Conservation (phyloP, 2,888 invertebrate genomes). For the Acrocyrtus sp. region DNA sequence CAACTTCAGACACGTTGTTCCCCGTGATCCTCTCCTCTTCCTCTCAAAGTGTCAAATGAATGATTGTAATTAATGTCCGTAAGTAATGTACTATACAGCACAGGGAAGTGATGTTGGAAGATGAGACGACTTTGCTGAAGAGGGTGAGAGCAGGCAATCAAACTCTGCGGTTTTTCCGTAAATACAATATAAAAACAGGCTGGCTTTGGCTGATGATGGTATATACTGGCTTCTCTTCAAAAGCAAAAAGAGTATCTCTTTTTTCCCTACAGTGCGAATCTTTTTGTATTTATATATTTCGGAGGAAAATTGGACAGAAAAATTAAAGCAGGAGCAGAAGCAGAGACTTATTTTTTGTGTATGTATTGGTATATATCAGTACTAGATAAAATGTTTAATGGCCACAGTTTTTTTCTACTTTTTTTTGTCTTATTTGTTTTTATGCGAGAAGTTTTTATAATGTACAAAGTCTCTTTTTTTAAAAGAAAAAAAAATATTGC, state of each 20-base stretch:
- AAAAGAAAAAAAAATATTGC: constrained; percentile 20
- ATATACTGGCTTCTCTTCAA: too few species aligned
- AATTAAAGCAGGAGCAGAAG: neutral
- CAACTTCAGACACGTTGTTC: neutral
- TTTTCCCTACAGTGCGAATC: neutral
- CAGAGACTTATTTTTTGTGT: neutral
- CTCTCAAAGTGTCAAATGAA: constrained; percentile 42
- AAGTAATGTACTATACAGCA: constrained; percentile 26
- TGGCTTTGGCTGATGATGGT: too few species aligned
- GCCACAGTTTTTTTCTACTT: neutral
- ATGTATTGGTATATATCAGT: neutral
- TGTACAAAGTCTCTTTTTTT: too few species aligned
- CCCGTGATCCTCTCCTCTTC: neutral
- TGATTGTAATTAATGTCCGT: constrained; percentile 45
- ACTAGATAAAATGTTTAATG: neutral
- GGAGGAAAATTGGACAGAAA: neutral
- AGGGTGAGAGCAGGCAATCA: constrained; percentile 9
- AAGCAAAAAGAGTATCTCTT: too few species aligned
- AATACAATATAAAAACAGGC: neutral
- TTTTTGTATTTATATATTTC: neutral
- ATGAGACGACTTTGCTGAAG: too few species aligned
- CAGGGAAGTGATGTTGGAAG: constrained; percentile 1
- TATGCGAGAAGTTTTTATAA: neutral
- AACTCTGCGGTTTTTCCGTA: neutral
- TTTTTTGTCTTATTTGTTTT: neutral